Percentiles rank a stretch among this genome's conserved stretches.
Conservation (phyloP, 2,113 vertebrate genomes). For the Carassius auratus region DNA sequence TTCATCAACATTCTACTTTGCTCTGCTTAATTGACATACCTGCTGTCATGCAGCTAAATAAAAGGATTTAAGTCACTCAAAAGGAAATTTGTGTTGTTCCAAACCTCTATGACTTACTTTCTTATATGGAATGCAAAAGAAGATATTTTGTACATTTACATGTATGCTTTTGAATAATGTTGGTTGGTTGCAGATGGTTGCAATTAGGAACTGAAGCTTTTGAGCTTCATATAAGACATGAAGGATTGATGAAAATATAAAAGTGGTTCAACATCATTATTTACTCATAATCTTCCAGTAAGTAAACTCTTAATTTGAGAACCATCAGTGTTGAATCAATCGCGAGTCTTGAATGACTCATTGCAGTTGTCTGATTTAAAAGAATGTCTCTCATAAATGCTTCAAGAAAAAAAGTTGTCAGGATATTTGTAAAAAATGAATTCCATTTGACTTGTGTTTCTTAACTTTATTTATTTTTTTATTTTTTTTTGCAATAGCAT, state of each 20-base stretch:
- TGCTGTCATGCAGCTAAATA: slow-evolving; percentile 9
- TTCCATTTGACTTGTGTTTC: too few relatives aligned
- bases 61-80: neutral
- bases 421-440: too few relatives aligned
- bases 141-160: neutral
- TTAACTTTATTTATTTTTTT: too few relatives aligned
- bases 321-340: neutral
- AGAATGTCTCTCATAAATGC: neutral
- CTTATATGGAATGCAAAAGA: neutral
- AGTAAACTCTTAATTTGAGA: neutral
- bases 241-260: neutral
- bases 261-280: neutral
- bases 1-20: too few relatives aligned
- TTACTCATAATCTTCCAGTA: neutral
- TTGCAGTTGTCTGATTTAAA: neutral
- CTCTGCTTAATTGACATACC: neutral
- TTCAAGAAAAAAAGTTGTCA: neutral
- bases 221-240: neutral
- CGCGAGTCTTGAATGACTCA: neutral
- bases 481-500: too few relatives aligned
- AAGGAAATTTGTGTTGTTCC: neutral
- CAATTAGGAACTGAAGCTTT: neutral
- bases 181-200: neutral
- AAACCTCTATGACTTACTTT: neutral
- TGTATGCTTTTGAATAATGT: neutral